Evolutionary conservation across 92 coral and sea anemone genomes (phyloP), one percentile per base, ranked within the genome.

Genomic region (Palythoa grandiflora): DNA sequence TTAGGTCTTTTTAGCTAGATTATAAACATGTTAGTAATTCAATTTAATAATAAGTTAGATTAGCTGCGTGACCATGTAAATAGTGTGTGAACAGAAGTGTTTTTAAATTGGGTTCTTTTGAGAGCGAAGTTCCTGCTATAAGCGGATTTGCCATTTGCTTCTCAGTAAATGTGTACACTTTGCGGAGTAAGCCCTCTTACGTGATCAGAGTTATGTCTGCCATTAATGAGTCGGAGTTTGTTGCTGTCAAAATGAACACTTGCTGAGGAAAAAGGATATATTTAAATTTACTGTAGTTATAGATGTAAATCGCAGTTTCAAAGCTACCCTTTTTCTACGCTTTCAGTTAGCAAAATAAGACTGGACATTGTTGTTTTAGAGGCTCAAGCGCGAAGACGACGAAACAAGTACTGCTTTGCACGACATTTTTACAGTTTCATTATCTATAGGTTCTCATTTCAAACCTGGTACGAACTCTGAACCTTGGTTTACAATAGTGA

Each of bases 61-160:
- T 40, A 78, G 68, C 72, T 47, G 73, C 38, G 73, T 76, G 85
- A 38, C 73, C n/a, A 12, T 80, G 85, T 80, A 80, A 63, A 80
- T 80, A 80, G 73, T 80, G 85, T 80, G 73, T 80, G 73, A 65
- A 80, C 73, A 52, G 19, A 59, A 61, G 19, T 38, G 73, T 75
- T 59, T 59, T 79, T 71, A 38, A 79, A 44, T 80, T 80, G n/a
- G 73, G 75, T 63, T 80, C 48, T 80, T 65, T 80, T 19, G 39
- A 80, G 53, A 65, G 1, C 12, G 38, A 79, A 79, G 71, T 61
- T 61, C 74, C 85, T 55, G 68, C 63, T 60, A 63, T 63, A 40
- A 80, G 11, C 37, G 17, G 59, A 78, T 54, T 57, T 54, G 38
- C 71, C 36, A n/a, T 14, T 37, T 39, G 21, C 85, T 28, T 65